Evolutionary conservation across 2,888 invertebrate genomes (phyloP).

Genomic region (Nemotelus nigrinus): DNA sequence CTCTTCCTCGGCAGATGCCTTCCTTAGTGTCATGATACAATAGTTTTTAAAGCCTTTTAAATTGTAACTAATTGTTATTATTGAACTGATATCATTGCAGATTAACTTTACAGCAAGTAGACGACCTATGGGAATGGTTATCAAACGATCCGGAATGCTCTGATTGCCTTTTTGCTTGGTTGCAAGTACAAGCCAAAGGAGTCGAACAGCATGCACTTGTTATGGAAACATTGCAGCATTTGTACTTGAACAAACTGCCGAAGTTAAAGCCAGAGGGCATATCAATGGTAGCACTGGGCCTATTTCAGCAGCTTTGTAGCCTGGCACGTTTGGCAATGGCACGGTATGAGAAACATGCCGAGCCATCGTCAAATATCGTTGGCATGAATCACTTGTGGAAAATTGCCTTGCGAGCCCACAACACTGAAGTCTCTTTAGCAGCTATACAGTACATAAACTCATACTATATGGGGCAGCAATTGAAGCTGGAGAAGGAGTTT

Average conservation of each 20-base stretch:
- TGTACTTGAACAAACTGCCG: conserved; percentile 90
- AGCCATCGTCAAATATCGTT: conserved; percentile 70
- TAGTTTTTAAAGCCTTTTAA: too few species aligned
- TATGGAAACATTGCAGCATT: conserved; percentile 84
- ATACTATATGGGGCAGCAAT: conserved; percentile 91
- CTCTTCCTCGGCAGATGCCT: too few species aligned
- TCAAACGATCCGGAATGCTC: conserved; percentile 86
- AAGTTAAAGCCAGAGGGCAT: conserved; percentile 87
- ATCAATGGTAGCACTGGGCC: conserved; percentile 88
- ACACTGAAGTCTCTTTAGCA: conserved; percentile 93
- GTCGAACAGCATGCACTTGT: conserved; percentile 92
- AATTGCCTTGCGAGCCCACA: conserved; percentile 88
- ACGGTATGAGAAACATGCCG: conserved; percentile 69
- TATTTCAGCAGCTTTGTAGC: conserved; percentile 91
- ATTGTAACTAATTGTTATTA: too few species aligned
- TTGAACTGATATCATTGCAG: conserved; percentile 61
- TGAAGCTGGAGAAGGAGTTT: conserved; percentile 92
- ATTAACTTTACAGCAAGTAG: conserved; percentile 86
- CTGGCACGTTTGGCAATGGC: conserved; percentile 84
- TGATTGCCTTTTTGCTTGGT: conserved; percentile 93
- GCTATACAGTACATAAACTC: conserved; percentile 94
- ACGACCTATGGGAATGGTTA: conserved; percentile 90
- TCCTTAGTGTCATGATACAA: too few species aligned
- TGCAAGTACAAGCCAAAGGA: conserved; percentile 89
- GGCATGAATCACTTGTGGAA: conserved; percentile 96